These are phyloP conservation scores for Hypothenemus hampei DNA, from an alignment of 1,140 invertebrate genomes.

Conservation along the genomic window DNA sequence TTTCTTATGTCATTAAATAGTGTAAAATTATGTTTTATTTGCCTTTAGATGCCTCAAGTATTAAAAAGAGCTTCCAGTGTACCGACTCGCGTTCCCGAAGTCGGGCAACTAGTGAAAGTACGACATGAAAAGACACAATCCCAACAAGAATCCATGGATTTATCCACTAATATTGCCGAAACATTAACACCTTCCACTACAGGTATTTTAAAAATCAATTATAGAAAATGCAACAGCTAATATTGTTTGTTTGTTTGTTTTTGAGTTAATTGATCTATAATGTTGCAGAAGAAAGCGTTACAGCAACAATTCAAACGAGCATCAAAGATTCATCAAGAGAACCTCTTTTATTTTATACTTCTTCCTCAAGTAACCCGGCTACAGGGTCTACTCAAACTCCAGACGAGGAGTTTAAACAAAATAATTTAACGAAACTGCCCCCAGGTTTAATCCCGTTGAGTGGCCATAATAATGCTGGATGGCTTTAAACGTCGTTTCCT, in stretches of 20 bases:
- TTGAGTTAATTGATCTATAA: neutral
- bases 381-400: constrained; percentile 45
- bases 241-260: neutral
- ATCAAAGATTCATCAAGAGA: constrained; percentile 40
- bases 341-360: constrained; percentile 43
- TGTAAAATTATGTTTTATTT: too few relatives aligned
- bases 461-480: constrained; percentile 58
- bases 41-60: constrained; percentile 41
- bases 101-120: constrained; percentile 37
- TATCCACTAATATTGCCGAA: constrained; percentile 25
- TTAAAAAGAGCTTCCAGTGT: constrained; percentile 60
- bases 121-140: constrained; percentile 48
- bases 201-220: constrained; percentile 2
- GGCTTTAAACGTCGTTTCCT: too few relatives aligned
- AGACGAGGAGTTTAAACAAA: constrained; percentile 41
- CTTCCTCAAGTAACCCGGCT: constrained; percentile 42
- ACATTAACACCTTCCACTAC: constrained; percentile 27
- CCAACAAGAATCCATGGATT: constrained; percentile 50
- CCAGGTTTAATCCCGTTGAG: constrained; percentile 60
- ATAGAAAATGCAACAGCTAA: neutral
- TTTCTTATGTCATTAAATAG: too few relatives aligned
- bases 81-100: constrained; percentile 51
- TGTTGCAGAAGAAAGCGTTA: constrained; percentile 43
- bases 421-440: constrained; percentile 50
- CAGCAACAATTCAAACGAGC: constrained; percentile 21